phyloP scores from a whole-genome alignment of 2,113 vertebrate genomes.

The Thymallus thymallus region DNA sequence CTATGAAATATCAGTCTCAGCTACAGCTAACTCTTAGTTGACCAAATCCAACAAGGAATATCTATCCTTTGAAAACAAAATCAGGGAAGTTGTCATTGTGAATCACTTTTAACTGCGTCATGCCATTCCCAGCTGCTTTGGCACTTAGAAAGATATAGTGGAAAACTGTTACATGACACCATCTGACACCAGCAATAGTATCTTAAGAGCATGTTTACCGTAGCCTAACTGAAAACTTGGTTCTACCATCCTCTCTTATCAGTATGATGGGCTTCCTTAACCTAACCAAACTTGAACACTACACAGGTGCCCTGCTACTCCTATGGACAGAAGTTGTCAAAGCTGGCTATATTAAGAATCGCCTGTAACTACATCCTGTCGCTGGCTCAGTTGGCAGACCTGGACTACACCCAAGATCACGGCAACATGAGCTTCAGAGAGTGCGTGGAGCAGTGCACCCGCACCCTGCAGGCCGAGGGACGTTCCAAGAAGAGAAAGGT shows the following conservation, averaged over 20 bases:
- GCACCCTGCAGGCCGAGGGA: constrained; percentile 96
- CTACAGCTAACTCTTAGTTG: too few species aligned
- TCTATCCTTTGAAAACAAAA: not conserved
- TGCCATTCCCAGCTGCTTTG: not conserved
- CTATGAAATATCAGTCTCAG: too few species aligned
- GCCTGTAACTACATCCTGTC: constrained; percentile 99
- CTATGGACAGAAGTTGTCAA: constrained; percentile 98
- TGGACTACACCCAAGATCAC: constrained; percentile 92
- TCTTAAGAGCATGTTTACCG: not conserved
- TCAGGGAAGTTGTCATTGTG: not conserved
- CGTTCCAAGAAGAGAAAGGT: constrained; percentile 99
- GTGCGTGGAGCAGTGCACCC: constrained; percentile 97
- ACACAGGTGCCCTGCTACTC: constrained; percentile 97
- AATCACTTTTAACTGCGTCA: not conserved
- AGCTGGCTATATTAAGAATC: constrained; percentile 95
- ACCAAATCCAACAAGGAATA: too few species aligned
- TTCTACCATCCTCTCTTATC: not conserved
- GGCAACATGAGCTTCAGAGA: constrained; percentile 93
- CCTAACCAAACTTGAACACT: not conserved
- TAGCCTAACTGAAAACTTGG: not conserved
- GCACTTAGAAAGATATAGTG: not conserved
- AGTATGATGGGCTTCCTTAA: not conserved
- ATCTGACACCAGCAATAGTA: not conserved
- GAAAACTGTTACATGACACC: constrained; percentile 1
- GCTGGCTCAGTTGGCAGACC: constrained; percentile 90